These are phyloP conservation scores for Pogonophryne albipinna DNA, from an alignment of 2,797 vertebrate genomes.

Conservation along the genomic window DNA sequence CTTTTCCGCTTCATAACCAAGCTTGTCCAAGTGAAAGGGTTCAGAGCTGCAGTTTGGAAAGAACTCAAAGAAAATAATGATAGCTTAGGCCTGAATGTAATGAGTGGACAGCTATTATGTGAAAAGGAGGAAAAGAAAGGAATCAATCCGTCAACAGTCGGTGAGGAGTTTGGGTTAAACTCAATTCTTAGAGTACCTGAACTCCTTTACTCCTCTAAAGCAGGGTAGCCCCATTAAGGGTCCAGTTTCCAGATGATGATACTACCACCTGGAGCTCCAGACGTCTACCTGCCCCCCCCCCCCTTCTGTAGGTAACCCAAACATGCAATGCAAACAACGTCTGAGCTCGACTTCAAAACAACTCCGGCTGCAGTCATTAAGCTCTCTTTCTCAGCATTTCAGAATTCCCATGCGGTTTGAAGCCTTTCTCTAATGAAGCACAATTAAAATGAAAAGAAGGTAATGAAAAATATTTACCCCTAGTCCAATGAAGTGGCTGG, in stretches of 20 bases:
- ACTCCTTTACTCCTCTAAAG: constrained; percentile 4
- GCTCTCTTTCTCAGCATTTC: constrained; percentile 67
- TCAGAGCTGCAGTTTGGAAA: constrained; percentile 48
- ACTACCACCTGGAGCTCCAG: constrained; percentile 62
- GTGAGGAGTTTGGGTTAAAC: constrained; percentile 30
- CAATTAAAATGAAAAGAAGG: constrained; percentile 76
- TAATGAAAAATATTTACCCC: constrained; percentile 83
- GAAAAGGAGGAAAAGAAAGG: constrained; percentile 33
- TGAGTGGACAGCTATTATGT: constrained; percentile 26
- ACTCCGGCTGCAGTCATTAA: constrained; percentile 69
- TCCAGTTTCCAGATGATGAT: constrained; percentile 46
- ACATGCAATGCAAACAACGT: constrained; percentile 45
- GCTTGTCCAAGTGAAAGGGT: constrained; percentile 40
- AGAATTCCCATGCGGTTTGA: constrained; percentile 78
- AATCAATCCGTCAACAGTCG: constrained; percentile 30
- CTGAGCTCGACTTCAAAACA: constrained; percentile 65
- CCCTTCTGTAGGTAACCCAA: constrained; percentile 33
- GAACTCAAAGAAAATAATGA: constrained; percentile 39
- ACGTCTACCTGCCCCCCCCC: constrained; percentile 42
- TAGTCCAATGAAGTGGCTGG: constrained; percentile 75
- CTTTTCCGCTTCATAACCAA: constrained; percentile 28
- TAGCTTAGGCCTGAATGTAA: constrained; percentile 36
- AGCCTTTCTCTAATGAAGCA: constrained; percentile 77
- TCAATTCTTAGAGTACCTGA: constrained; percentile 25
- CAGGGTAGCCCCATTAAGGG: neutral